These are phyloP conservation scores for Aix galericulata DNA, from an alignment of 2,113 vertebrate genomes.

Conservation along the genomic window DNA sequence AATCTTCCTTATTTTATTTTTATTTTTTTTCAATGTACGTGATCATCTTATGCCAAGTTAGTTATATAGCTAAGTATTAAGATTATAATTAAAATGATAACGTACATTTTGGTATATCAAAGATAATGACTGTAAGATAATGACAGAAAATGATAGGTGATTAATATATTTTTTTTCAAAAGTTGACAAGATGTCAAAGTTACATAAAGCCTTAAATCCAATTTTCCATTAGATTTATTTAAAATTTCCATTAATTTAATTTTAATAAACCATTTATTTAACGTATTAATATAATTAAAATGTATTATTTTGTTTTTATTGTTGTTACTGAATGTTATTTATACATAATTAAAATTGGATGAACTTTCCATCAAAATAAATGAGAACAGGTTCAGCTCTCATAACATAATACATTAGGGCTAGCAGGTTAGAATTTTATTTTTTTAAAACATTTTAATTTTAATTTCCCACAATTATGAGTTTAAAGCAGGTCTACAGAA, in stretches of 20 bases:
- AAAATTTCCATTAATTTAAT: neutral
- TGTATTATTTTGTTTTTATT: accelerated
- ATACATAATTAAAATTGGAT: neutral
- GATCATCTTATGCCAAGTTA: neutral
- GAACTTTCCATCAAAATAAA: neutral
- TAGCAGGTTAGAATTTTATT: neutral
- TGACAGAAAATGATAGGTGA: neutral
- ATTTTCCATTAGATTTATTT: neutral
- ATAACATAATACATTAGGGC: neutral
- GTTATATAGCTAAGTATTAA: neutral
- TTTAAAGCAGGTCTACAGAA: neutral
- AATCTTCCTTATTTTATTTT: neutral
- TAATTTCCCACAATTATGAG: neutral
- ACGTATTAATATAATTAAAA: neutral
- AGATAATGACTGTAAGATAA: neutral
- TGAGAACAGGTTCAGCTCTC: neutral
- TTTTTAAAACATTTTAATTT: too few relatives aligned
- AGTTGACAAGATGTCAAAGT: neutral
- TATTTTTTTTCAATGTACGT: neutral
- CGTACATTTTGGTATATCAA: accelerated
- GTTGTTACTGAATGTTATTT: neutral
- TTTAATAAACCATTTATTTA: neutral
- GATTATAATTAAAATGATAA: neutral
- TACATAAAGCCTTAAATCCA: neutral
- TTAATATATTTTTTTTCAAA: neutral